phyloP scores from a whole-genome alignment of 53 echinoderm and acorn worm genomes.

The Henricia sp. region DNA sequence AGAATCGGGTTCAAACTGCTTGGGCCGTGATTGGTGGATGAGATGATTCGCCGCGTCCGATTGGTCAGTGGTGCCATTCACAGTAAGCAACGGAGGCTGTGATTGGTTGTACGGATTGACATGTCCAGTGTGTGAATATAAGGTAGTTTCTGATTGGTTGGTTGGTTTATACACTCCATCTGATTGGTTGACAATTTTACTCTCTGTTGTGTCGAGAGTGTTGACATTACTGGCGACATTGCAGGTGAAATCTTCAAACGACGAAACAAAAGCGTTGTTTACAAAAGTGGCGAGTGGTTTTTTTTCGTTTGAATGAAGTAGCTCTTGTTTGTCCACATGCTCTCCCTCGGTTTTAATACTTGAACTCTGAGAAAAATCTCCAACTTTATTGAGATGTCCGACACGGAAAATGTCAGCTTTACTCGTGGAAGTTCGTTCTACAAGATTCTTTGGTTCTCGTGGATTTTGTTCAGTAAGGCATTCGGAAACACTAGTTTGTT shows the following conservation, averaged over 20 bases:
- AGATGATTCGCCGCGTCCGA: not conserved
- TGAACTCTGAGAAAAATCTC: constrained; percentile 1
- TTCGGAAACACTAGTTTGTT: too few species aligned
- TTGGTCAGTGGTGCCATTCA: not conserved
- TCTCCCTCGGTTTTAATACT: not conserved
- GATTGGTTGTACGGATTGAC: constrained; percentile 26
- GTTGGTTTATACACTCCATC: not conserved
- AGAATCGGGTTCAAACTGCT: not conserved
- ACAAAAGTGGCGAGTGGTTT: constrained; percentile 24
- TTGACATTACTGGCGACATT: not conserved
- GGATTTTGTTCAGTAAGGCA: constrained; percentile 25
- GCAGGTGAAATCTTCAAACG: not conserved
- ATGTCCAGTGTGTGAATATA: not conserved
- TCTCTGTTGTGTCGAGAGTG: not conserved
- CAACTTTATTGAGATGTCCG: not conserved
- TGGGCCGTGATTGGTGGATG: not conserved
- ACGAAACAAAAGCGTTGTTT: constrained; percentile 30
- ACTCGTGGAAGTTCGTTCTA: not conserved
- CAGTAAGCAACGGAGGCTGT: not conserved
- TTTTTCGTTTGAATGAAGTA: not conserved
- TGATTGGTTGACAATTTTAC: not conserved
- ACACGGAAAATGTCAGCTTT: not conserved
- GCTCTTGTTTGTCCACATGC: constrained; percentile 3
- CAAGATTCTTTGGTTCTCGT: not conserved
- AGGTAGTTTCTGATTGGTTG: constrained; percentile 4